A percentile compares a stretch with the other conserved stretches of the same genome.
Evolutionary conservation across 2,888 invertebrate genomes (phyloP).

Genomic region (Lasioglossum figueresi): DNA sequence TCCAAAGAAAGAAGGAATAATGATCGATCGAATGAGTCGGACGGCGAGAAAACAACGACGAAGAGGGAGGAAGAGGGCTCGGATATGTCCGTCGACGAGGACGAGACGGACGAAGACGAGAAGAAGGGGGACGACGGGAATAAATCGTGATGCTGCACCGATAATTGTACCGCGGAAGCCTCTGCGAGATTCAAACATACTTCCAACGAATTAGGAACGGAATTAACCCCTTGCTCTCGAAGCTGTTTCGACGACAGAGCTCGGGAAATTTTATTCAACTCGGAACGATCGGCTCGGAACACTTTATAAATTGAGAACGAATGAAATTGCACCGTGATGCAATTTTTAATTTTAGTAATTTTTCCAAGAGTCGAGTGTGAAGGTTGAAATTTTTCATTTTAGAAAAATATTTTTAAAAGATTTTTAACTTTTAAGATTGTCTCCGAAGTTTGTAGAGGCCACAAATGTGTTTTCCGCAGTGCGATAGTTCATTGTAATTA

Average conservation of each 20-base stretch:
- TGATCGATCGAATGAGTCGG: conserved; percentile 25
- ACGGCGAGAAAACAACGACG: conserved; percentile 24
- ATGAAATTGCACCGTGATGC: background rate
- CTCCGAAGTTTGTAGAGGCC: background rate
- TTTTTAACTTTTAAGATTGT: background rate
- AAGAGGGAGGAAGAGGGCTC: conserved; percentile 50
- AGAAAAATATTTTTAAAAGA: background rate
- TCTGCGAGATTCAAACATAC: background rate
- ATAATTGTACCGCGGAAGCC: background rate
- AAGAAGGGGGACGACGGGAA: conserved; percentile 40
- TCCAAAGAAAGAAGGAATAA: conserved; percentile 23
- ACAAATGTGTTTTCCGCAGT: background rate
- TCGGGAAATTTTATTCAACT: background rate
- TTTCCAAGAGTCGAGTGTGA: too few relatives aligned
- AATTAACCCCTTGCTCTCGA: background rate
- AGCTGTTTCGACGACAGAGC: background rate
- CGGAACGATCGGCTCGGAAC: too few relatives aligned
- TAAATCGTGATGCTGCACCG: conserved; percentile 39
- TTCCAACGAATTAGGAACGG: background rate
- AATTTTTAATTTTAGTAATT: background rate
- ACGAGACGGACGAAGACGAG: conserved; percentile 64
- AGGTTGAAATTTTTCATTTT: background rate
- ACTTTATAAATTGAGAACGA: background rate
- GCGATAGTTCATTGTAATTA: background rate
- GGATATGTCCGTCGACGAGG: conserved; percentile 63